phyloP scores from a whole-genome alignment of 2,888 invertebrate genomes.

The Sturmia bella region DNA sequence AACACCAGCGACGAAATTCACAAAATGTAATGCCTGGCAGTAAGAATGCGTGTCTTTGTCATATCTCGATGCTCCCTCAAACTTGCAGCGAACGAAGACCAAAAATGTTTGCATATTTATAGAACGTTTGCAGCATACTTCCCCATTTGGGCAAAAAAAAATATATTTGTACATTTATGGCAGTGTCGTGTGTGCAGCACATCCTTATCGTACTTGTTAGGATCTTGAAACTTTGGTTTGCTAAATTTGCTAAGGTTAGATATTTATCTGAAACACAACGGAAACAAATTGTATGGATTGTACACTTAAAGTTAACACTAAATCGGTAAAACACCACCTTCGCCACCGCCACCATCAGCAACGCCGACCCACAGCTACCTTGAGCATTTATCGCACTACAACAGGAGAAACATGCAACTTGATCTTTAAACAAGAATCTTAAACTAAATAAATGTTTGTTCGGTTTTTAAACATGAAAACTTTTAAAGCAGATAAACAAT shows the following conservation, averaged over 20 bases:
- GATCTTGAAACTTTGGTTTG: constrained; percentile 62
- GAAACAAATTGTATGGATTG: constrained; percentile 54
- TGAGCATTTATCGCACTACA: constrained; percentile 3
- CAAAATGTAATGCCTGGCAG: too few species aligned
- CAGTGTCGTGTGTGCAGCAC: constrained; percentile 12
- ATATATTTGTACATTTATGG: neutral
- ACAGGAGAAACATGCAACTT: constrained; percentile 29
- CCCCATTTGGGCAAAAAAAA: neutral
- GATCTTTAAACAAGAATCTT: constrained; percentile 47
- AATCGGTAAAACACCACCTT: constrained; percentile 1
- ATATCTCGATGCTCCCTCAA: too few species aligned
- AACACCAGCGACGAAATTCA: too few species aligned
- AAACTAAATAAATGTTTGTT: constrained; percentile 37
- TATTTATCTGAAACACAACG: constrained; percentile 50
- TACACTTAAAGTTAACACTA: constrained; percentile 60
- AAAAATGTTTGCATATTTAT: neutral
- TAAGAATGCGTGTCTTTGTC: too few species aligned
- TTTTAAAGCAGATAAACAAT: constrained; percentile 40
- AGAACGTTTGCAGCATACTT: constrained; percentile 10
- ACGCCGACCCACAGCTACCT: too few species aligned
- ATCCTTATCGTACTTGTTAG: constrained; percentile 53
- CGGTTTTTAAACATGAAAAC: constrained; percentile 22
- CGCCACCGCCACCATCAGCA: constrained; percentile 3
- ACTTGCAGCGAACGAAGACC: too few species aligned
- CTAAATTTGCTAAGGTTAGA: constrained; percentile 67